These are phyloP conservation scores for Paraescarpia echinospica DNA, from an alignment of 1,140 invertebrate species.

Conservation along the genomic window DNA sequence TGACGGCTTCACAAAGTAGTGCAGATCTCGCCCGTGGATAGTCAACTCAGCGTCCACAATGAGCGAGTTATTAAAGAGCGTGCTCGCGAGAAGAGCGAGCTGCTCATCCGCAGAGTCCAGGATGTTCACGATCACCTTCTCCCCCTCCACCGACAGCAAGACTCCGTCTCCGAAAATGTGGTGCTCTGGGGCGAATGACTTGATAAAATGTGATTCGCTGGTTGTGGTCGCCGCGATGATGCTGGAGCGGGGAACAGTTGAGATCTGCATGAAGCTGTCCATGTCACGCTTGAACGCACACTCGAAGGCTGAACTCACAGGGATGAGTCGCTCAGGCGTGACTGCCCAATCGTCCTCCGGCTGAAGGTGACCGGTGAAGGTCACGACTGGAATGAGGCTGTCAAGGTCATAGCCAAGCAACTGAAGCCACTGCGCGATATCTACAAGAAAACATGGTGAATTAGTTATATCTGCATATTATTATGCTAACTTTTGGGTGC, in stretches of 20 bases:
- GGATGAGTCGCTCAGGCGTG: slow-evolving; percentile 49
- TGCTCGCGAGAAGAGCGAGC: slow-evolving; percentile 87
- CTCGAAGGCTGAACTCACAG: slow-evolving; percentile 61
- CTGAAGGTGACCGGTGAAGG: slow-evolving; percentile 74
- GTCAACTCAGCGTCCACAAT: slow-evolving; percentile 86
- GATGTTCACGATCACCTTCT: slow-evolving; percentile 80
- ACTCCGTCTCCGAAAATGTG: slow-evolving; percentile 89
- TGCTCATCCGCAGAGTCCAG: slow-evolving; percentile 72
- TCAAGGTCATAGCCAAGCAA: slow-evolving; percentile 83
- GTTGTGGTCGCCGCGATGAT: slow-evolving; percentile 39
- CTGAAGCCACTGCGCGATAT: slow-evolving; percentile 70
- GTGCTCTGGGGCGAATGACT: slow-evolving; percentile 36
- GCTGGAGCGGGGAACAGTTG: slow-evolving; percentile 49
- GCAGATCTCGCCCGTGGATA: slow-evolving; percentile 87
- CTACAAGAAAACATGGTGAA: slow-evolving; percentile 10
- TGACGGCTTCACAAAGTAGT: slow-evolving; percentile 93
- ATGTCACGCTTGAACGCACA: slow-evolving; percentile 56
- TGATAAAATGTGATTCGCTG: slow-evolving; percentile 32
- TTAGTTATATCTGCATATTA: no score
- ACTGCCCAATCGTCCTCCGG: slow-evolving; percentile 22
- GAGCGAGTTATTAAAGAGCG: slow-evolving; percentile 88
- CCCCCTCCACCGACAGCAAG: slow-evolving; percentile 76
- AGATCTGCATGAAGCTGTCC: slow-evolving; percentile 49
- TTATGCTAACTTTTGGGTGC: no score
- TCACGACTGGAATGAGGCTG: slow-evolving; percentile 64